Base-by-base conservation (phyloP, 2,797 vertebrate genomes). In the Cynopterus sphinx region DNA sequence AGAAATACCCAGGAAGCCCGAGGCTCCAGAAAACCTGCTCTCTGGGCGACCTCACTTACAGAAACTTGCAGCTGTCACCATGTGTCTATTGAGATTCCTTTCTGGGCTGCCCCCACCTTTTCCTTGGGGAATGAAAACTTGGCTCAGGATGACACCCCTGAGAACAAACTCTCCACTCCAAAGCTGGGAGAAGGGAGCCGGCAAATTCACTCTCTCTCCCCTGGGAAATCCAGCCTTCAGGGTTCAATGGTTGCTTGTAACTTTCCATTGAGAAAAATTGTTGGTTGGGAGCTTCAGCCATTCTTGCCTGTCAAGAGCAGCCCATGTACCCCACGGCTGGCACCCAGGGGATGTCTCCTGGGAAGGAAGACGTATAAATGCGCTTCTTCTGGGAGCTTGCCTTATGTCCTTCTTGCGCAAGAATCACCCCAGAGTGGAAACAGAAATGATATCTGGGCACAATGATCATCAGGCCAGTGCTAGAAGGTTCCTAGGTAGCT, bases 261-360 rank as follows among this genome's bases (percentile, higher is more conserved):
- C 21, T 33, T 93, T 92, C 79, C 61, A 78, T 16, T 83, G 78
- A 96, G 77, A 94, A 92, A 91, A 91, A 49, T 1, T 63, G 43
- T 70, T 3, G 0, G 1, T 12, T 81, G 55, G 73, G 43, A 85
- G 51, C 68, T 51, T 33, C 39, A 22, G 24, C 36, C 22, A 9
- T 22, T 81, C 21, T n/a, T 68, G 39, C 28, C 46, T 63, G 12
- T 26, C 28, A 77, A 55, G 59, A 39, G 83, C 0, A 1, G 22
- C 8, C 6, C 15, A 24, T 2, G 0, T n/a, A 39, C 31, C 87
- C 53, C 5, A 28, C 36, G 43, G 43, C 39, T 31, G 15, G 59
- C 16, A 12, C 5, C 26, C 49, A 41, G 67, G 2, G 46, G 21
- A 3, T 22, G 17, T 11, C 63, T 71, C 33, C 57, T 24, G 0